These are phyloP conservation scores for Ispidina lecontei DNA, from an alignment of 2,797 vertebrate species.

Conservation along the genomic window DNA sequence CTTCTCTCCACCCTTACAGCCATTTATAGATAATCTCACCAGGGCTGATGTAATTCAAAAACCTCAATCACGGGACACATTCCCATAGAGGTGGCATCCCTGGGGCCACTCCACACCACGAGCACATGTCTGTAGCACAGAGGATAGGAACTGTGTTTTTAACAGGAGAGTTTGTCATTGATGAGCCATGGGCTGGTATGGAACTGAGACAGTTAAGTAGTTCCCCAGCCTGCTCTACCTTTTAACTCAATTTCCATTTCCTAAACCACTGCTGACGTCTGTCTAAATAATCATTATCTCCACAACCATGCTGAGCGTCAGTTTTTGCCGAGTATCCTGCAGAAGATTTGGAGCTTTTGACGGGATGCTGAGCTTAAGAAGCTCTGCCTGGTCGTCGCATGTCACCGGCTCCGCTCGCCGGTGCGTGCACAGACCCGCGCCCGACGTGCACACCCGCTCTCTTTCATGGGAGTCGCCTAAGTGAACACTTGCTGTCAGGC, in stretches of 20 bases:
- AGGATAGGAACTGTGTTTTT: neutral
- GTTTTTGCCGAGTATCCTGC: neutral
- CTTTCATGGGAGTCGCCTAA: neutral
- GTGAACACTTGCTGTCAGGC: neutral
- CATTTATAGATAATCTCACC: neutral
- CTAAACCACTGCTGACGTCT: slow-evolving; percentile 42
- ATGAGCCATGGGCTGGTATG: neutral
- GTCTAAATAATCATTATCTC: slow-evolving; percentile 47
- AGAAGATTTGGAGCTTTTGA: slow-evolving; percentile 41
- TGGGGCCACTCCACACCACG: neutral
- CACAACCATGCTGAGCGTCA: neutral
- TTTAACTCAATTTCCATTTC: slow-evolving; percentile 36
- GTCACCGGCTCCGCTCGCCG: neutral
- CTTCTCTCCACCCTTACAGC: neutral
- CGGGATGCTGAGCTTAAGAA: slow-evolving; percentile 33
- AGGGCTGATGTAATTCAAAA: neutral
- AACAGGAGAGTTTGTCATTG: neutral
- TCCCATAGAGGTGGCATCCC: neutral
- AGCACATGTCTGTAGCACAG: neutral
- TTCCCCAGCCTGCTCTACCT: neutral
- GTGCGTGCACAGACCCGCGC: neutral
- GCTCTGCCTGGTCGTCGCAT: neutral
- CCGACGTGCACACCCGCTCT: rapidly evolving
- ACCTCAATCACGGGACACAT: rapidly evolving
- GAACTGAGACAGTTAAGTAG: neutral